Base-by-base conservation (phyloP, 2,797 vertebrate genomes). In the Heliangelus exortis region DNA sequence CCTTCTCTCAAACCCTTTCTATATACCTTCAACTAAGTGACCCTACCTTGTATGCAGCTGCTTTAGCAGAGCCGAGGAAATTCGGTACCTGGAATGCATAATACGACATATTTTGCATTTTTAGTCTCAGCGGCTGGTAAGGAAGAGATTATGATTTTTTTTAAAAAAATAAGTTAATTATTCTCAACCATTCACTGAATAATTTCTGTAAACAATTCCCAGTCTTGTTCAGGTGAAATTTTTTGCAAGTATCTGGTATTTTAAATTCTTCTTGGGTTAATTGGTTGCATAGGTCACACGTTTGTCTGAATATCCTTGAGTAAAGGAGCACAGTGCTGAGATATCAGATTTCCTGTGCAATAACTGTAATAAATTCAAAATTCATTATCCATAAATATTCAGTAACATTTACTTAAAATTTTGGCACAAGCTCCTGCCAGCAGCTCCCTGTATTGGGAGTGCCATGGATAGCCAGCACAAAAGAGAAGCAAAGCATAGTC, bases 301-400 rank as follows among this genome's bases (percentile, higher is more conserved):
- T 81, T 91, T 59, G 19, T 80, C 68, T 92, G 75, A 76, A 55
- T 91, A 69, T n/a, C 69, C 68, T 87, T 93, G 87, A 92, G 6
- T 86, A 81, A 94, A 87, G 33, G 28, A 80, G 20, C 59, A 74
- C 47, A 74, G 29, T 47, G 83, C 47, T 88, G 86, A 96, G 66
- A 76, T 81, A 78, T 65, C 67, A 76, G 14, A 36, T 83, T 94
- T 93, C 81, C 85, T 74, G 39, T 39, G 53, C 57, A 78, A 89
- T 86, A 95, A 92, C 41, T 39, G n/a, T 72, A 95, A 90, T 92
- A 92, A 95, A 88, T 89, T 81, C 53, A 91, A 66, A 80, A 92
- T 92, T 90, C 57, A 91, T 95, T 88, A 89, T 58, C 65, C 39
- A 28, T 85, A 90, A 91, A 92, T 84, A 94, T 81, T 89, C 90